Conservation (phyloP, 2,113 vertebrate genomes). For the Furnarius figulus region DNA sequence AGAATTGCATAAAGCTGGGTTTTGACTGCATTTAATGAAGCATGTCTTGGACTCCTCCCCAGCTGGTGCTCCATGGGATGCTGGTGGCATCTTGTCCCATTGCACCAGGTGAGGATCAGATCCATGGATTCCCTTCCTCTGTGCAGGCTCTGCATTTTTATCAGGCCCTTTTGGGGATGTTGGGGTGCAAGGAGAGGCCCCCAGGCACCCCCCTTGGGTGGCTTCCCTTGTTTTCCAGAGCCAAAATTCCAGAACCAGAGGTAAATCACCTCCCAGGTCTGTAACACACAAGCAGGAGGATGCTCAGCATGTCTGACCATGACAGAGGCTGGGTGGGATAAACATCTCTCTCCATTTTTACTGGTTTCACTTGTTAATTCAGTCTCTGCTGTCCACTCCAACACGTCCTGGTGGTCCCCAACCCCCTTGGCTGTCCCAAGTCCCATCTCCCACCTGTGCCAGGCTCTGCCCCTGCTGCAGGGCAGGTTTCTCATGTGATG, state of each 20-base stretch:
- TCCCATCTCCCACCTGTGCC: fast-evolving
- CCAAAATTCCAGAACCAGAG: background rate
- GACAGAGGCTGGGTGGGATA: background rate
- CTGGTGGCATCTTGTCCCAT: fast-evolving
- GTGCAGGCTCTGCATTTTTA: fast-evolving
- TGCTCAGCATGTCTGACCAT: background rate
- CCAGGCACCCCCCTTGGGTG: background rate
- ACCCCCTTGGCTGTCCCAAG: background rate
- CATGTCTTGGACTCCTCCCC: background rate
- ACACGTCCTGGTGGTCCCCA: fast-evolving
- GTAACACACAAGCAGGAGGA: background rate
- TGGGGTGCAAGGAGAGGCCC: background rate
- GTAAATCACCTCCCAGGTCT: background rate
- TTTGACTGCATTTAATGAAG: background rate
- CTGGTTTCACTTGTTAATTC: background rate
- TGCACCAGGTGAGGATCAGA: background rate
- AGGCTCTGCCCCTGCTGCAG: background rate
- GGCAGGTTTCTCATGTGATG: background rate
- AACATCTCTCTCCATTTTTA: background rate
- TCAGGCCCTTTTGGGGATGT: background rate
- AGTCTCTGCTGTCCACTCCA: background rate
- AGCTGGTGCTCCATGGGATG: background rate
- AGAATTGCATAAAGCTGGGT: background rate
- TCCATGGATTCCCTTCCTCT: fast-evolving
- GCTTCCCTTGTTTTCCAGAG: background rate